Evolutionary conservation across 92 coral and sea anemone genomes (phyloP), one percentile per base, ranked within the genome.

Genomic region (Zoanthus sociatus): DNA sequence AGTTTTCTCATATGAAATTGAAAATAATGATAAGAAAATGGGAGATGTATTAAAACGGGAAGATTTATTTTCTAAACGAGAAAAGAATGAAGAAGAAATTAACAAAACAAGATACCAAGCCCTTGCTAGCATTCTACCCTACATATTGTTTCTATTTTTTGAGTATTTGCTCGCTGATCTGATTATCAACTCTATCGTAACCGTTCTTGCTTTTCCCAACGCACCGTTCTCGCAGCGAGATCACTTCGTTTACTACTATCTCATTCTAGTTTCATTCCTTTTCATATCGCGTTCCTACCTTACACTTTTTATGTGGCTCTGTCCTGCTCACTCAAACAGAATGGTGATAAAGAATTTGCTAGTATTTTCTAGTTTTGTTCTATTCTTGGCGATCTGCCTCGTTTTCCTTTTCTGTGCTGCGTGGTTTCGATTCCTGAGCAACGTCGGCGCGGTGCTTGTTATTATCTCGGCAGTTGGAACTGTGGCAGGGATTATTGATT

Each of bases 201-300:
- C 84, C 20, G 45, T 55, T 48, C 68, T 79, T 47, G 74, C 73
- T 63, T 79, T 79, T 79, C 44, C 84, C 1, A 79, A 64, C 56
- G 84, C 84, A 64, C 84, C 84, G 17, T 63, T 79, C 73, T 79
- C 84, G 48, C 60, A 47, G 48, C 84, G 84, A 48, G 84, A 79
- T 50, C 84, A 79, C 42, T 79, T 61, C 16, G 74, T 79, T 3
- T 79, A 79, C 14, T 79, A 79, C 26, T 79, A 79, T 79, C 55
- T 63, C 14, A 64, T 73, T 8, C n/a, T 16, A 3, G 58, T 63
- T 50, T 79, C 73, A 20, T 46, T 33, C 9, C 73, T 79, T 16
- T 79, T 63, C 71, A 4, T 64, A 2, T 79, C 74, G 4, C 73
- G 84, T 7, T 67, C 72, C 3, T 79, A 79, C 60, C 84, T 63